Percentiles rank a stretch among this genome's conserved stretches.
Evolutionary conservation across 1,140 invertebrate genomes (phyloP).

Genomic region (Atta cephalotes): DNA sequence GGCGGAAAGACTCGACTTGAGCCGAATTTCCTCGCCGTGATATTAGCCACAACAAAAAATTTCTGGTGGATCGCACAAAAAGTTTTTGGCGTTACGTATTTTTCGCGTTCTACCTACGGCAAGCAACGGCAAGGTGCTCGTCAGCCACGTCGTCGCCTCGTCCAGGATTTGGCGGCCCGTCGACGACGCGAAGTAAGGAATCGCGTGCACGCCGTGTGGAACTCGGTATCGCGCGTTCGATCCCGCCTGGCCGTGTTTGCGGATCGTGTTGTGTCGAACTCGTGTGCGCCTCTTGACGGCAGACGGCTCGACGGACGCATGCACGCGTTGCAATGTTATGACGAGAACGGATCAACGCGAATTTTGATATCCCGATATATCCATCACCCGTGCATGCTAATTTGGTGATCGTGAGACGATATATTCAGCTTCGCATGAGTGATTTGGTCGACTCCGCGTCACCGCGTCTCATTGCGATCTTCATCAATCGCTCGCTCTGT

Average conservation of each 20-base stretch:
- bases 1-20: slow-evolving; percentile 72
- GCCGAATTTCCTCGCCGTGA: slow-evolving; percentile 81
- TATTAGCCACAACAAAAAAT: slow-evolving; percentile 84
- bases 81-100: slow-evolving; percentile 76
- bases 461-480: background rate
- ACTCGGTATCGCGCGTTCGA: slow-evolving; percentile 51
- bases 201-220: background rate
- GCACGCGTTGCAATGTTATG: slow-evolving; percentile 77
- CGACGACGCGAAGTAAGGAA: slow-evolving; percentile 65
- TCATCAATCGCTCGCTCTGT: background rate
- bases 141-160: slow-evolving; percentile 35
- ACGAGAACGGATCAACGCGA: slow-evolving; percentile 52
- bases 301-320: slow-evolving; percentile 56
- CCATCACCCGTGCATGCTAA: slow-evolving; percentile 16
- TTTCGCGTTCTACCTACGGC: slow-evolving; percentile 64
- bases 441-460: background rate
- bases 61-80: slow-evolving; percentile 79
- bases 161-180: slow-evolving; percentile 42
- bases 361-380: slow-evolving; percentile 23
- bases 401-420: background rate
- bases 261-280: slow-evolving; percentile 63
- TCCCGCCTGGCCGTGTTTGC: slow-evolving; percentile 43
- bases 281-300: slow-evolving; percentile 64
- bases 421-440: background rate
- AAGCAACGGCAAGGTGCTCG: slow-evolving; percentile 33